Base-by-base conservation (phyloP, 2,888 invertebrate genomes). In the Oxycera nigricornis region DNA sequence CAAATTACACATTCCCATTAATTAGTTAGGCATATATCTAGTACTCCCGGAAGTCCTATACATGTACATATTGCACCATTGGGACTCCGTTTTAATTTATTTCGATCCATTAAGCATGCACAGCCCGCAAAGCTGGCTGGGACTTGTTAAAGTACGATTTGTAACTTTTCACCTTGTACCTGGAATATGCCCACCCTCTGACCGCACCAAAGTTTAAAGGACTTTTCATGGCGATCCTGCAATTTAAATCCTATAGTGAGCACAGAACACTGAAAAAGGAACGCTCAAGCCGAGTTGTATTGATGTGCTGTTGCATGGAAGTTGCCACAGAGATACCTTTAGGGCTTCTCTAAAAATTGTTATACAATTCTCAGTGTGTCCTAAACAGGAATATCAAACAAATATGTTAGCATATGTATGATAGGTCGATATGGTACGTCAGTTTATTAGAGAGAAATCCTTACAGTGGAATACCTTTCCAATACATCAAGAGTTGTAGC, bases 21-120 rank as follows among this genome's bases (percentile, higher is more conserved):
- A 70, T 70, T 70, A 70, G 70, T 70, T 22, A 65, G 24, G 30
- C 39, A 52, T 31, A 31, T n/a, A 61, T 39, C 1, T 70, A 30
- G 31, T 20, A 2, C 31, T 55, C 31, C 30, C 70, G 3, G 11
- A 31, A 7, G 31, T 22, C 70, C 52, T 52, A 31, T 31, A 55
- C 52, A 70, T 22, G 11, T 68, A 28, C 31, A n/a, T 31, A 65
- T 65, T 52, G 30, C 55, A 41, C 70, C 70, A 22, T 30, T 30
- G 52, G 52, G 70, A 55, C 70, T 31, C 31, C 55, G 35, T 70
- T 70, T 70, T 70, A 68, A 52, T 70, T 70, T 52, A 70, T 70
- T 70, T 70, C 70, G 35, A 22, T 70, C 70, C 70, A 70, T 70
- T 70, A 70, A 70, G 70, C 70, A 70, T 70, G 70, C 35, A 70